Evolutionary conservation across 2,797 vertebrate genomes (phyloP).

Genomic region (Peromyscus nudipes): DNA sequence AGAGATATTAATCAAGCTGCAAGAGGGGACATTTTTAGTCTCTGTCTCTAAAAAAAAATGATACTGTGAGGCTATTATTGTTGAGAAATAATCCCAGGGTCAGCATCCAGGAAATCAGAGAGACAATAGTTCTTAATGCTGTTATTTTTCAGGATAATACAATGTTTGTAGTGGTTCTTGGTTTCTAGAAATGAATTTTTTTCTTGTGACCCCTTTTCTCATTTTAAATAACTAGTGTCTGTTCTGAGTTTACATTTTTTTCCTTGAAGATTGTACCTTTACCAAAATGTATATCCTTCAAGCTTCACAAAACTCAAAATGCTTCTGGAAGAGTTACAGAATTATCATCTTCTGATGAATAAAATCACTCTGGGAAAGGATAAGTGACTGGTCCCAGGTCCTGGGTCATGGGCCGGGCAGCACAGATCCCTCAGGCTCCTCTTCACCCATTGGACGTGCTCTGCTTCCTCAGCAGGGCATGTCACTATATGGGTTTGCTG

Average conservation of each 20-base stretch:
- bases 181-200: not conserved
- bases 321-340: not conserved
- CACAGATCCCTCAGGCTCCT: not conserved
- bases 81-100: not conserved
- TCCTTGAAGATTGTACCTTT: not conserved
- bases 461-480: not conserved
- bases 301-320: not conserved
- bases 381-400: not conserved
- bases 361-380: not conserved
- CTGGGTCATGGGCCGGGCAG: not conserved
- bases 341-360: not conserved
- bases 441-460: accelerated
- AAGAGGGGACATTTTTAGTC: not conserved
- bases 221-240: slow-evolving; percentile 18
- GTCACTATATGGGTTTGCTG: not conserved
- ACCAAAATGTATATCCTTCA: not conserved
- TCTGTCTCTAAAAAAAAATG: not conserved
- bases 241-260: not conserved
- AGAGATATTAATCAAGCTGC: not conserved
- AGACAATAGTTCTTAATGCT: slow-evolving; percentile 4
- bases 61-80: not conserved
- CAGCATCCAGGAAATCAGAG: not conserved
- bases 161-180: not conserved
- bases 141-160: slow-evolving; percentile 15
- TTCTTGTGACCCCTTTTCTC: not conserved